phyloP scores from a whole-genome alignment of 2,113 vertebrate genomes.

The Tapirus terrestris region DNA sequence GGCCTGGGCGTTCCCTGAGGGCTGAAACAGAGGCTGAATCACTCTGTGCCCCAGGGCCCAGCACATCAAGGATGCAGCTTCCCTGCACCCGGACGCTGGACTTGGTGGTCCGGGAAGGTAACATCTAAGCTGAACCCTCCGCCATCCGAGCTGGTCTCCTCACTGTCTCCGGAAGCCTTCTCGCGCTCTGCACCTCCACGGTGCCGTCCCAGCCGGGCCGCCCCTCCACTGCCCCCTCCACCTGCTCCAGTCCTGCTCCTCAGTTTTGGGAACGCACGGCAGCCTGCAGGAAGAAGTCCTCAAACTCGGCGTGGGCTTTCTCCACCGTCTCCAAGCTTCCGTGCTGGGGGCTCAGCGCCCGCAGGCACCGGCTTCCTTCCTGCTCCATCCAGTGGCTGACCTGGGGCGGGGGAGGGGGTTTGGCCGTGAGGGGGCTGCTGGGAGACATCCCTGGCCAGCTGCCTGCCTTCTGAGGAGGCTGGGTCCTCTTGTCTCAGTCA shows the following conservation, averaged over 20 bases:
- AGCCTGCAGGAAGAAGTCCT: constrained; percentile 91
- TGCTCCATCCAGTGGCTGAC: constrained; percentile 91
- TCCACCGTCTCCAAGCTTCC: constrained; percentile 85
- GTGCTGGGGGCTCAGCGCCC: constrained; percentile 84
- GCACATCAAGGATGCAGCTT: not conserved
- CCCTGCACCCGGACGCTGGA: not conserved
- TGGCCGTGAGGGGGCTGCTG: fast-evolving
- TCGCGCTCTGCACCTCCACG: not conserved
- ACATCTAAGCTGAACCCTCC: not conserved
- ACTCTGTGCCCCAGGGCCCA: not conserved
- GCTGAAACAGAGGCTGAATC: not conserved
- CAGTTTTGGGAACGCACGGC: constrained; percentile 83
- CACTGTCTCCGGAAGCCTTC: not conserved
- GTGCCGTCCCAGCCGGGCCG: not conserved
- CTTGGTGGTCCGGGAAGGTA: not conserved
- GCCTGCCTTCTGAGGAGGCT: constrained; percentile 80
- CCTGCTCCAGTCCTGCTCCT: not conserved
- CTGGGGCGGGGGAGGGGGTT: constrained; percentile 78
- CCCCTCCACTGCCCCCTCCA: not conserved
- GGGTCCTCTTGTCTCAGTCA: constrained; percentile 72
- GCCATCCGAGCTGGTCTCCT: not conserved
- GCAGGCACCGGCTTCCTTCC: constrained; percentile 88
- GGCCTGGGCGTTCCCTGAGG: not conserved
- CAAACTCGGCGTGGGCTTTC: constrained; percentile 85
- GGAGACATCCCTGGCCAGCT: not conserved